Evolutionary conservation across 2,797 vertebrate genomes (phyloP).

Genomic region (Loris lydekkerianus): DNA sequence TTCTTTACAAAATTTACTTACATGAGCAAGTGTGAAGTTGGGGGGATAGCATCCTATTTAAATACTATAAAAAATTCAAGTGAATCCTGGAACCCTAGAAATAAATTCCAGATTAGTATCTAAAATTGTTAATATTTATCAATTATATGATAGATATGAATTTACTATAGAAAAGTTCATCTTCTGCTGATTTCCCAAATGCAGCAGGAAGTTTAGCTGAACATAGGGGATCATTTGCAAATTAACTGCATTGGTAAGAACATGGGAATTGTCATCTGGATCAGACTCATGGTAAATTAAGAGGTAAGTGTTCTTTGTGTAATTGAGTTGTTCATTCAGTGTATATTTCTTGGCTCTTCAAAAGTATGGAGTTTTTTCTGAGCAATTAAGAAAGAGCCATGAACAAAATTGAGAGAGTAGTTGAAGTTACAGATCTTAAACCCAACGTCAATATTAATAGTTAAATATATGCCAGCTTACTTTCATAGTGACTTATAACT

Average conservation of each 20-base stretch:
- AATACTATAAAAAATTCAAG: constrained; percentile 20
- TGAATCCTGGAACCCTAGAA: constrained; percentile 18
- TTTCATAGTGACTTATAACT: background rate
- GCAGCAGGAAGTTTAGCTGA: constrained; percentile 25
- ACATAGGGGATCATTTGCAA: background rate
- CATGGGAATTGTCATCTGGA: background rate
- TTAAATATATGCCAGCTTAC: background rate
- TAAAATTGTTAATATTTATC: constrained; percentile 48
- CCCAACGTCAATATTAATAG: background rate
- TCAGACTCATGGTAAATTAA: constrained; percentile 58
- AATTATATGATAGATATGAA: constrained; percentile 4
- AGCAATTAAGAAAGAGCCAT: background rate
- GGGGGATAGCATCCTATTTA: background rate
- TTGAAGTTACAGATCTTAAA: background rate
- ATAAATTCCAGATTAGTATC: constrained; percentile 30
- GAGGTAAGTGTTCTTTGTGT: background rate
- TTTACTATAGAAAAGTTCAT: constrained; percentile 54
- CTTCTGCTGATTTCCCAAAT: constrained; percentile 54
- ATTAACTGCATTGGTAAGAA: constrained; percentile 21
- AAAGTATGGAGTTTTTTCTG: background rate
- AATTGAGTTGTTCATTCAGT: constrained; percentile 10
- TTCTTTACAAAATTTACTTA: constrained; percentile 57
- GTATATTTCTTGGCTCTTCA: constrained; percentile 49
- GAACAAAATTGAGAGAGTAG: background rate
- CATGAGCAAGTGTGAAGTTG: background rate